Conservation (phyloP, 92 coral and sea anemone species). For the Metridium senile region DNA sequence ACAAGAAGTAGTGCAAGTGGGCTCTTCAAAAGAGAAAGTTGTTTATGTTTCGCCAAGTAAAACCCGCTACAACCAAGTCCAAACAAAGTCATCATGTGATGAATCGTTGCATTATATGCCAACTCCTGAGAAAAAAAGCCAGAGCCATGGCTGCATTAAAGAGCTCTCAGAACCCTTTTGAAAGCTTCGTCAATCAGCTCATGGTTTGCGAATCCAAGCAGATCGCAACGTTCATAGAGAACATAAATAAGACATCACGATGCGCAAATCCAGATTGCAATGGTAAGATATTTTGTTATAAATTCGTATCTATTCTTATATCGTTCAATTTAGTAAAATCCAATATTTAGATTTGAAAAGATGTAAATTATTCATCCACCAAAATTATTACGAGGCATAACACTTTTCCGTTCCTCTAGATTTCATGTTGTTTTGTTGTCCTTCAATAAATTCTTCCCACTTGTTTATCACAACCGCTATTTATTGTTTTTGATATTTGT, state of each 20-base stretch:
- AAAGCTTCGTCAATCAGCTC: too few species aligned
- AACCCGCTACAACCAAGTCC: background rate
- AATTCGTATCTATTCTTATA: background rate
- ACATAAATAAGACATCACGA: slow-evolving; percentile 46
- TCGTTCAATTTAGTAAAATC: background rate
- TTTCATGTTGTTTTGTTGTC: background rate
- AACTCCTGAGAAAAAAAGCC: background rate
- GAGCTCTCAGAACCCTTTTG: too few species aligned
- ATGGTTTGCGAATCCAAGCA: slow-evolving; percentile 58
- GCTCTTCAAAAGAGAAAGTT: background rate
- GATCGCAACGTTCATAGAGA: slow-evolving; percentile 31
- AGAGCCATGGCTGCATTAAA: slow-evolving; percentile 10
- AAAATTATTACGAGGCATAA: too few species aligned
- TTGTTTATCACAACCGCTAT: background rate
- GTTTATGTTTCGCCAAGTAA: background rate
- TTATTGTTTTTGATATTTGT: too few species aligned
- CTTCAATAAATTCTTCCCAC: background rate
- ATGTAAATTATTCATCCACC: too few species aligned
- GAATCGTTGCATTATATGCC: background rate
- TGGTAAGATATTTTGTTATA: slow-evolving; percentile 22
- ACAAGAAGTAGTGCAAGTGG: background rate
- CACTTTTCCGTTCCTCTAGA: too few species aligned
- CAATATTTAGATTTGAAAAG: too few species aligned
- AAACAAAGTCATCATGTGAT: background rate
- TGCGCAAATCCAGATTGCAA: slow-evolving; percentile 32